Evolutionary conservation across 2,797 vertebrate genomes (phyloP).

Genomic region (Gouania willdenowi): DNA sequence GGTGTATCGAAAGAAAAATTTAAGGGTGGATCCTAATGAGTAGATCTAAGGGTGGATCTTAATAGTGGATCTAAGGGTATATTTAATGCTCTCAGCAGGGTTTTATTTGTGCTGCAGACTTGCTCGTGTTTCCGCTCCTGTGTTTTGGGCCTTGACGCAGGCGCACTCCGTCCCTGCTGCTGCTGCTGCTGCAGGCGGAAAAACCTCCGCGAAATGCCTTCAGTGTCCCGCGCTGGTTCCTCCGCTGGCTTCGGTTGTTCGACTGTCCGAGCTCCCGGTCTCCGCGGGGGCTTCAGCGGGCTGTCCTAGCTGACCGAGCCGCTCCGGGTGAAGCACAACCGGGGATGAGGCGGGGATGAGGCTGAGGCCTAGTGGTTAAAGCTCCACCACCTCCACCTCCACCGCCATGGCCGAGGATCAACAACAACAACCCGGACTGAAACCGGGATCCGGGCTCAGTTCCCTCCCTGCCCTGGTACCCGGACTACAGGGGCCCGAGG

Average conservation of each 20-base stretch:
- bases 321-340: constrained; percentile 76
- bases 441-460: constrained; percentile 76
- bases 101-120: constrained; percentile 26
- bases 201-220: constrained; percentile 67
- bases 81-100: background rate
- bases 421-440: constrained; percentile 85
- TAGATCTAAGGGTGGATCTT: too few relatives aligned
- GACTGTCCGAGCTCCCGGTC: constrained; percentile 30
- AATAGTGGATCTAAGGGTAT: too few relatives aligned
- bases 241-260: constrained; percentile 24
- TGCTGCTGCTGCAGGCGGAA: constrained; percentile 71
- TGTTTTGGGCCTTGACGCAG: constrained; percentile 34
- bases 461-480: constrained; percentile 86
- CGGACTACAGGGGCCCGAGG: constrained; percentile 89
- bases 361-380: constrained; percentile 89
- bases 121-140: constrained; percentile 11
- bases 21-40: too few relatives aligned
- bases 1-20: too few relatives aligned
- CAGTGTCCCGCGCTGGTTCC: constrained; percentile 49
- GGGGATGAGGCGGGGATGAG: too few relatives aligned
- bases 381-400: constrained; percentile 72
- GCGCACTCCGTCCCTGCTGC: constrained; percentile 38
- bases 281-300: constrained; percentile 48
- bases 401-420: constrained; percentile 90
- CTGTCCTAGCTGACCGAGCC: constrained; percentile 66